Conservation (phyloP, 2,888 invertebrate genomes). For the Disparrhopalites patrizii region DNA sequence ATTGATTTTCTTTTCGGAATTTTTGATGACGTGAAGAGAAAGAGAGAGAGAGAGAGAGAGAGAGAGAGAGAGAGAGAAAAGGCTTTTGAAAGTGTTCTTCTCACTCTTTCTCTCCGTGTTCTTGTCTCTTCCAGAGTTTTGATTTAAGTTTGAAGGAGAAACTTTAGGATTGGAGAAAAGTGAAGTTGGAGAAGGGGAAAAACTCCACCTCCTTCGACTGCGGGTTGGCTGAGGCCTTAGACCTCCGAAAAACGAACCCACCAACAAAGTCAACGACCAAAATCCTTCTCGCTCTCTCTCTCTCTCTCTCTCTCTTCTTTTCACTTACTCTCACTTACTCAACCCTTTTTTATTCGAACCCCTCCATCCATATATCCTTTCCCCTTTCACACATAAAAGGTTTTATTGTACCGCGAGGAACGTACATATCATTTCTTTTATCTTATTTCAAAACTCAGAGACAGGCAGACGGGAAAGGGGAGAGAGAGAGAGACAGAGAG, state of each 20-base stretch:
- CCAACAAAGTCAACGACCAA: too few species aligned
- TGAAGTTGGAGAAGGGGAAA: slow-evolving; percentile 32
- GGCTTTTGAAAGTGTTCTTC: too few species aligned
- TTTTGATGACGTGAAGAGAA: too few species aligned
- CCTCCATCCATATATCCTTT: background rate
- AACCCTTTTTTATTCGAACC: background rate
- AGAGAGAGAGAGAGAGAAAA: too few species aligned
- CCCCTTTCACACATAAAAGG: background rate
- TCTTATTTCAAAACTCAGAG: background rate
- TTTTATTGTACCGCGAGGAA: background rate
- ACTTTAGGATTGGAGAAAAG: slow-evolving; percentile 45
- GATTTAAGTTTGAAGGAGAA: slow-evolving; percentile 3
- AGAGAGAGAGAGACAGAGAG: background rate
- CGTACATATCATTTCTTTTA: background rate
- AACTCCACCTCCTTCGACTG: slow-evolving; percentile 41
- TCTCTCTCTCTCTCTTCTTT: background rate
- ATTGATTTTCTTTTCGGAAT: too few species aligned
- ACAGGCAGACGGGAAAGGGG: background rate
- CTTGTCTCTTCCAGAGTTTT: too few species aligned
- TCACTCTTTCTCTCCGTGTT: too few species aligned
- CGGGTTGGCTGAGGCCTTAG: slow-evolving; percentile 23
- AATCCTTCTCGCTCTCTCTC: background rate
- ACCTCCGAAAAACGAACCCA: slow-evolving; percentile 16
- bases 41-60: too few species aligned
- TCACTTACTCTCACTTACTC: background rate